These are phyloP conservation scores for Pipistrellus nathusii DNA, from an alignment of 2,797 vertebrate genomes.

Conservation along the genomic window DNA sequence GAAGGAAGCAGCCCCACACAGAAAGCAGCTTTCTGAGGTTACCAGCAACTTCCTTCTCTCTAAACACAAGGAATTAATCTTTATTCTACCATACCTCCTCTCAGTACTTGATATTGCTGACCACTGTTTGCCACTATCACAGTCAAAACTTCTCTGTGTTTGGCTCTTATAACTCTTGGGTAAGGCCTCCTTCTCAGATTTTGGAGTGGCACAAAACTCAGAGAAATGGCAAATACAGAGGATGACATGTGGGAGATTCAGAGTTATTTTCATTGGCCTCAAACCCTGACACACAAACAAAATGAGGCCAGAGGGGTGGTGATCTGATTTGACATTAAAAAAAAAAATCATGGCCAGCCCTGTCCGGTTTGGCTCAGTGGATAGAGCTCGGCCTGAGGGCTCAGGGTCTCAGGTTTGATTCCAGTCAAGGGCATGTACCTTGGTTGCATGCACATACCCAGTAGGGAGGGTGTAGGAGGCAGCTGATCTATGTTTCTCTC, in stretches of 20 bases:
- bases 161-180: neutral
- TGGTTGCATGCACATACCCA: too few species aligned
- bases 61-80: slow-evolving; percentile 20
- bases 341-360: neutral
- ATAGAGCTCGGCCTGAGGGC: too few species aligned
- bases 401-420: too few species aligned
- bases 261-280: neutral
- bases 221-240: neutral
- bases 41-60: slow-evolving; percentile 62
- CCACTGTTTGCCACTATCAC: neutral
- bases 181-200: neutral
- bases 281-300: slow-evolving; percentile 4
- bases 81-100: neutral
- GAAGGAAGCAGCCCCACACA: slow-evolving; percentile 46
- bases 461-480: too few species aligned
- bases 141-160: neutral
- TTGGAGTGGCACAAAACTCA: neutral
- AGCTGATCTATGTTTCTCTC: too few species aligned
- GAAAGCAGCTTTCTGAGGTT: slow-evolving; percentile 68
- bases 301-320: neutral
- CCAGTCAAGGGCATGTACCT: too few species aligned
- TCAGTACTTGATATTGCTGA: neutral
- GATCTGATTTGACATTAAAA: neutral
- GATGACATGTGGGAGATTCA: neutral
- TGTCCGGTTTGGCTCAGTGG: too few species aligned